These are phyloP conservation scores for Trisateles emortualis DNA, from an alignment of 2,888 invertebrate genomes.

Conservation along the genomic window DNA sequence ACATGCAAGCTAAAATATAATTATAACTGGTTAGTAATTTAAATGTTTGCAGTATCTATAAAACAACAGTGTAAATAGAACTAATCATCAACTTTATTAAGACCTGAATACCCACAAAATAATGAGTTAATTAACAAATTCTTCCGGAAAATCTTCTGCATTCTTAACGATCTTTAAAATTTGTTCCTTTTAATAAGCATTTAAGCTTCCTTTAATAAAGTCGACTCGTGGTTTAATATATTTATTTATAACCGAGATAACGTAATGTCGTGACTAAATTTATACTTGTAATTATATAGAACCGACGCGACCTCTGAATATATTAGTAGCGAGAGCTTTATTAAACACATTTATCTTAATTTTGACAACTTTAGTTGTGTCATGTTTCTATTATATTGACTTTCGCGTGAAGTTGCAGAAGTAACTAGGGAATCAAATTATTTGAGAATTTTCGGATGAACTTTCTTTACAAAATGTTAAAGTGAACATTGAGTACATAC, in stretches of 20 bases:
- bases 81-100: slow-evolving; percentile 33
- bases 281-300: slow-evolving; percentile 55
- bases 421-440: no score
- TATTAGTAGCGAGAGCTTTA: slow-evolving; percentile 49
- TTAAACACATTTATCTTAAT: slow-evolving; percentile 64
- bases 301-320: slow-evolving; percentile 47
- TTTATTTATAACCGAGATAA: slow-evolving; percentile 45
- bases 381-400: slow-evolving; percentile 35
- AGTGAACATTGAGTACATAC: no score
- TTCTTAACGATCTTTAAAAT: slow-evolving; percentile 43
- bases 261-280: slow-evolving; percentile 45
- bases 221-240: slow-evolving; percentile 45
- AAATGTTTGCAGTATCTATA: neutral
- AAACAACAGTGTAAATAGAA: slow-evolving; percentile 7
- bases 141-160: slow-evolving; percentile 36
- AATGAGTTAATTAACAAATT: slow-evolving; percentile 46
- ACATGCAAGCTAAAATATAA: no score
- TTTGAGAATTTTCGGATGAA: no score
- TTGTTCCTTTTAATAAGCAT: slow-evolving; percentile 51
- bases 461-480: no score
- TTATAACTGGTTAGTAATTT: no score
- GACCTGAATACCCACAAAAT: slow-evolving; percentile 24
- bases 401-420: no score
- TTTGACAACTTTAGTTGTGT: slow-evolving; percentile 44
- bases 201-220: slow-evolving; percentile 46